Conservation (phyloP, 2,888 invertebrate genomes). For the Strigamia maritima region DNA sequence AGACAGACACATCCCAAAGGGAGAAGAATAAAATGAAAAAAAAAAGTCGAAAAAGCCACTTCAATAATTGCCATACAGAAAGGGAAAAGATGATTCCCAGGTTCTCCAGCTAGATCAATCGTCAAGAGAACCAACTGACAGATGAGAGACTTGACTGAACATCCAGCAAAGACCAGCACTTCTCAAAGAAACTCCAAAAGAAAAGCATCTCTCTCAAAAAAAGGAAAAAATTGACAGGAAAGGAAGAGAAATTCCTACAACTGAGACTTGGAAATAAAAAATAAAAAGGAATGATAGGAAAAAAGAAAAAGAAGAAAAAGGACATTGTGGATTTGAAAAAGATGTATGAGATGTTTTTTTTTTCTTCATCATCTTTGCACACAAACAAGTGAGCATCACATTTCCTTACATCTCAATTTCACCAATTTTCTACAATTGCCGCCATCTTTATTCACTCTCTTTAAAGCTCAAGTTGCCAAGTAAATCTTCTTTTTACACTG, state of each 20-base stretch:
- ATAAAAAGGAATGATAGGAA: not conserved
- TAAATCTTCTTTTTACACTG: conserved; percentile 28
- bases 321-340: conserved; percentile 22
- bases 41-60: conserved; percentile 17
- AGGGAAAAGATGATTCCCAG: conserved; percentile 21
- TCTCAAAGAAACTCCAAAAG: not conserved
- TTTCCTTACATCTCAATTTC: conserved; percentile 25
- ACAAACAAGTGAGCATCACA: conserved; percentile 21
- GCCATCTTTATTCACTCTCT: conserved; percentile 21
- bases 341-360: conserved; percentile 11
- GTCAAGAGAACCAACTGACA: conserved; percentile 17
- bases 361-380: conserved; percentile 13
- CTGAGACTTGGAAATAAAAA: not conserved
- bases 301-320: not conserved
- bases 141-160: not conserved
- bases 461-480: conserved; percentile 5
- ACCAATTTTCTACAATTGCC: conserved; percentile 21
- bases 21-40: not conserved
- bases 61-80: conserved; percentile 20
- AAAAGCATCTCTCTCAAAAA: not conserved
- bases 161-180: conserved; percentile 26
- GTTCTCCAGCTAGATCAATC: conserved; percentile 8
- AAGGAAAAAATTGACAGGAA: not conserved
- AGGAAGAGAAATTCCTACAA: conserved; percentile 2
- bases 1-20: conserved; percentile 18